Evolutionary conservation across 2,113 vertebrate genomes (phyloP).

Genomic region (Pionites leucogaster): DNA sequence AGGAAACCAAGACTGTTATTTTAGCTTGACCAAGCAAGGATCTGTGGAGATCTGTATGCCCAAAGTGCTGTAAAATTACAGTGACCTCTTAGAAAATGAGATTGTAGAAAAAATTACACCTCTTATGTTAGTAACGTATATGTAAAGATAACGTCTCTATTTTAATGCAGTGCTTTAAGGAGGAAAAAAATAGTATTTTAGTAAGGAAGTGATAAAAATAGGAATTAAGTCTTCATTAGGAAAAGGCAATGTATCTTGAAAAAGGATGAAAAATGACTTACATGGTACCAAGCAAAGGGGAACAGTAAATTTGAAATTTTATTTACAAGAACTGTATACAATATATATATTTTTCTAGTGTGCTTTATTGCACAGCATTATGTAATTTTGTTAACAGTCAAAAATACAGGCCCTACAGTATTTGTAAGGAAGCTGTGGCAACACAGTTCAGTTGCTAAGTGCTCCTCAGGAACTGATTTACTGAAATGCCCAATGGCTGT

Average conservation of each 20-base stretch:
- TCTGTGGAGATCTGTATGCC: neutral
- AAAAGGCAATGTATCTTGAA: neutral
- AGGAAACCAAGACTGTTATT: neutral
- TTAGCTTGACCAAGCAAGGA: neutral
- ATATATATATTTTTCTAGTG: neutral
- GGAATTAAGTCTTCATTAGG: neutral
- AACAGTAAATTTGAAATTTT: neutral
- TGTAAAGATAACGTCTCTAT: neutral
- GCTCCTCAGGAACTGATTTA: neutral
- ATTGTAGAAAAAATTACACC: neutral
- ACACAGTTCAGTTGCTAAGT: neutral
- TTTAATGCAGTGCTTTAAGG: neutral
- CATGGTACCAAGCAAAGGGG: neutral
- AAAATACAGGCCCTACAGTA: neutral
- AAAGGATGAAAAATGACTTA: neutral
- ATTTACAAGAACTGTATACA: neutral
- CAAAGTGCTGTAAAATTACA: neutral
- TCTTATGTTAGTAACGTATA: neutral
- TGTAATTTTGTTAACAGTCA: neutral
- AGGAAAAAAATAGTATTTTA: neutral
- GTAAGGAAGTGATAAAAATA: neutral
- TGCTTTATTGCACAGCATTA: neutral
- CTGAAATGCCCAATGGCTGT: neutral
- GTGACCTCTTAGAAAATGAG: neutral
- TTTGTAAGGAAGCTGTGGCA: neutral